Base-by-base conservation (phyloP, 2,797 vertebrate genomes). In the Limosa lapponica region DNA sequence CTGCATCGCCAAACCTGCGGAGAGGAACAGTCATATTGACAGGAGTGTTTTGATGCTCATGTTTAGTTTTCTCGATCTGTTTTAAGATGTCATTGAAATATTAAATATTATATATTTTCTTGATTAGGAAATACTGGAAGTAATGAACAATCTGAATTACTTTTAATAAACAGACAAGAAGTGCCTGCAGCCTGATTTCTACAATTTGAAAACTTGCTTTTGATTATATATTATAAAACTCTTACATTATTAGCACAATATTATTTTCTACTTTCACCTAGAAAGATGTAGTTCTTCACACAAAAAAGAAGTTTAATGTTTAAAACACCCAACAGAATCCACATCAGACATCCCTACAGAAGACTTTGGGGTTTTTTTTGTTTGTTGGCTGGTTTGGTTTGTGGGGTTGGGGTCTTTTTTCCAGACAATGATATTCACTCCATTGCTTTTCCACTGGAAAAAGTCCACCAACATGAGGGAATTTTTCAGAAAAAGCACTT, bases 1-100 rank as follows among this genome's bases (percentile, higher is more conserved):
- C 99, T 0, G 98, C 99, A 2, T 99, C 99, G 0, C 99, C 99
- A 3, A 98, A 99, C 97, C 99, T 99, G 98, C 64, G 87, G 72
- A 82, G 55, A 59, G 28, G 34, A 69, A n/a, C 8, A 28, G 51
- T 52, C 5, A 3, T 6, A 12, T 30, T n/a, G 30, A 16, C 14
- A 43, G 34, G 6, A 58, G 20, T 10, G 1, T 9, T 55, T 3
- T 36, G 39, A 72, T 27, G 52, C 6, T 19, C 67, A 6, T 0
- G 0, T 25, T 36, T 41, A 22, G 7, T 7, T 6, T 1, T n/a
- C 11, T 3, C 2, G 9, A 25, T 64, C 32, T 28, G 24, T 17
- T 84, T 57, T 32, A 34, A 39, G 6, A 36, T 13, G 5, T 7
- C 24, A 41, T 62, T 87, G 36, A 59, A 44, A 49, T 16, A 46